phyloP scores from a whole-genome alignment of 2,113 vertebrate genomes.

The Todiramphus chloris region DNA sequence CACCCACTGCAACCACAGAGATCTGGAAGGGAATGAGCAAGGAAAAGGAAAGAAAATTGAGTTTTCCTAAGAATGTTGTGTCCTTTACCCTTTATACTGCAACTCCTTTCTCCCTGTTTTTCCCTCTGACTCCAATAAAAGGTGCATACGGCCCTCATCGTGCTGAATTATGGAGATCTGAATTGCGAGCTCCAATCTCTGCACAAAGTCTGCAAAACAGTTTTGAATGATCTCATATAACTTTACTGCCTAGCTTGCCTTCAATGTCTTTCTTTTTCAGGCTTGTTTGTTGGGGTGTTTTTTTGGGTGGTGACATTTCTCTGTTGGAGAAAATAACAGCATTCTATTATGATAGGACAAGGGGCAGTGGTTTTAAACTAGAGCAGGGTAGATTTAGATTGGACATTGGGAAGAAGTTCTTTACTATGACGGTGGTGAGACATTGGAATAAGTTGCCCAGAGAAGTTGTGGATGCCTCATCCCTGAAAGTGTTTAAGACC shows the following conservation, averaged over 20 bases:
- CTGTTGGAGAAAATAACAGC: not conserved
- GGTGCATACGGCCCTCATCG: not conserved
- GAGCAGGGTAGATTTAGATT: no score
- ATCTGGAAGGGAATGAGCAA: not conserved
- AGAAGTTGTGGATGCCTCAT: no score
- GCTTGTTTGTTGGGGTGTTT: not conserved
- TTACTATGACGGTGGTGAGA: no score
- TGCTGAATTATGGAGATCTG: not conserved
- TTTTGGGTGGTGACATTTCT: fast-evolving
- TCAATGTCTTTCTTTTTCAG: not conserved
- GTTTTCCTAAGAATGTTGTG: not conserved
- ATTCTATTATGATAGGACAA: not conserved
- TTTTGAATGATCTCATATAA: not conserved
- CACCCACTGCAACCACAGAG: not conserved
- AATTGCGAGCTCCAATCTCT: not conserved
- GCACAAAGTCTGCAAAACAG: not conserved
- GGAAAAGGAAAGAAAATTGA: not conserved
- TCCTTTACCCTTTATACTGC: not conserved
- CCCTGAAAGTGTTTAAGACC: no score
- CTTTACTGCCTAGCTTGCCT: not conserved
- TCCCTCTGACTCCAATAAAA: not conserved
- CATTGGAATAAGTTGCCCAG: no score
- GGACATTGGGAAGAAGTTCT: no score
- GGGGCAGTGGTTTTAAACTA: no score
- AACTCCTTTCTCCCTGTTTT: not conserved